Base-by-base conservation (phyloP, 2,888 invertebrate species). In the Acronicta aceris region DNA sequence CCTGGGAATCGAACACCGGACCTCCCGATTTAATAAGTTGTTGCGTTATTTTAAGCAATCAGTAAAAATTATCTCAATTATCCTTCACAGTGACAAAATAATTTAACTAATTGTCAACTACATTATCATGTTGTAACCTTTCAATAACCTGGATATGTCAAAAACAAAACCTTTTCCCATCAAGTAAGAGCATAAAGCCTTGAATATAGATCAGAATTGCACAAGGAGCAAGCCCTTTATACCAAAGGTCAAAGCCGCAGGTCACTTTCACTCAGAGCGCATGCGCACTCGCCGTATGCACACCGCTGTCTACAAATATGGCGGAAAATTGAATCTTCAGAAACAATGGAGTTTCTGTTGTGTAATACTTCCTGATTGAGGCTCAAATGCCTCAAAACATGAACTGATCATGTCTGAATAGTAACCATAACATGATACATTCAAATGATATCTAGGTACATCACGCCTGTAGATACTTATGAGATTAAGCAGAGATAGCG, bases 161-260 rank as follows among this genome's bases (percentile, higher is more conserved):
- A n/a, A 54, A 63, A 54, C n/a, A 33, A 15, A 27, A 5, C 10
- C 9, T 49, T 52, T 40, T 65, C 15, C 49, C 48, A 36, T 48
- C 38, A 54, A 71, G 25, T 56, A 63, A 65, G 38, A 47, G 42
- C 55, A 48, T 55, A 59, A 1, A 48, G 54, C 77, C 72, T 71
- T 71, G 69, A 71, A 76, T 74, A 50, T 65, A 72, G 74, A 74
- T 61, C 74, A 69, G 51, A 59, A 66, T 76, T 76, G 71, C 72
- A 60, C 74, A 76, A 71, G 42, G 41, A n/a, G 30, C 40, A n/a
- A 55, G 65, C 76, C 76, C 68, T 65, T 74, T 57, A 48, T 7
- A 49, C 47, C 42, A 42, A 66, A 76, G 76, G 74, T 76, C 76
- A 76, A 76, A 76, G 69, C 62, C 68, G 55, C 51, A 61, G 76